Conservation (phyloP, 2,797 vertebrate species). For the Margarornis squamiger region DNA sequence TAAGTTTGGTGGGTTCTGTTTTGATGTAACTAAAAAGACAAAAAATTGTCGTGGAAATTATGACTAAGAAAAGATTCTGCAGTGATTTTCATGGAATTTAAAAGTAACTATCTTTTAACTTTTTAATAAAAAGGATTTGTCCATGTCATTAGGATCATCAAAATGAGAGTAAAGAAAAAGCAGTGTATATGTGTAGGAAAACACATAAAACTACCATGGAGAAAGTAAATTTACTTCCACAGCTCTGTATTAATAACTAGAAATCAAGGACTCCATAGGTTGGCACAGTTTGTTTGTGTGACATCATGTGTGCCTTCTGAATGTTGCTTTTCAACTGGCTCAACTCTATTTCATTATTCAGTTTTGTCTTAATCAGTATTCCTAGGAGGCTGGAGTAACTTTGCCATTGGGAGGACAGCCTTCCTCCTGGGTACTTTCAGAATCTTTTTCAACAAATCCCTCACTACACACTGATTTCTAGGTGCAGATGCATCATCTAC, state of each 20-base stretch:
- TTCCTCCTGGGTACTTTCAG: not conserved
- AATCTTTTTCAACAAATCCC: not conserved
- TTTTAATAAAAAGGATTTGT: not conserved
- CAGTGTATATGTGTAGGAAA: rapidly evolving
- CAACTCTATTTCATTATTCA: not conserved
- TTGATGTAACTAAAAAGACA: not conserved
- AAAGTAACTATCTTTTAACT: not conserved
- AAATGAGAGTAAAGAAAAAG: not conserved
- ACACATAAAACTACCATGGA: rapidly evolving
- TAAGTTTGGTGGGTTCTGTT: not conserved
- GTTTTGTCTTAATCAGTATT: not conserved
- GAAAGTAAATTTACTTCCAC: not conserved
- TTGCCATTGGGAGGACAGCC: not conserved
- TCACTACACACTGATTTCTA: not conserved
- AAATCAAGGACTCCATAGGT: not conserved
- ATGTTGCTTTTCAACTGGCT: not conserved
- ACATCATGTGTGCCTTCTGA: not conserved
- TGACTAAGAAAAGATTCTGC: not conserved
- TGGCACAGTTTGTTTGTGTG: not conserved
- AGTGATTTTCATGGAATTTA: not conserved
- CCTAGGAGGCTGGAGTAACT: not conserved
- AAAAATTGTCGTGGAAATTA: not conserved
- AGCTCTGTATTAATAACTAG: not conserved
- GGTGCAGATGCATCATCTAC: not conserved
- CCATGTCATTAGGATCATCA: not conserved